Base-by-base conservation (phyloP, 2,888 invertebrate species). In the Calephelis perditalis region DNA sequence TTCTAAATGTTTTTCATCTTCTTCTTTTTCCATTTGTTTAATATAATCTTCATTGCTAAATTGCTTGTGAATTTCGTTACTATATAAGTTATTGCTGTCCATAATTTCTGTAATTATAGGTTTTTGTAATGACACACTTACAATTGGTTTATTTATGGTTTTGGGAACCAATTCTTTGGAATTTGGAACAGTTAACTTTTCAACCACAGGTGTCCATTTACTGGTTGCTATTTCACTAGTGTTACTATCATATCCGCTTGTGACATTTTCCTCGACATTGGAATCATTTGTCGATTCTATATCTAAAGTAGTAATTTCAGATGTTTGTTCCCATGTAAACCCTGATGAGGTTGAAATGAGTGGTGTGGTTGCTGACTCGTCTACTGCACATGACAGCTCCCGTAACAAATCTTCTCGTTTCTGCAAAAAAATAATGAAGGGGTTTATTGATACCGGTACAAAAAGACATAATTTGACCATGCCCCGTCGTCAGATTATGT, bases 371-470 rank as follows among this genome's bases (percentile, higher is more conserved):
- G 75, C 70, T 57, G 91, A 91, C 61, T 90, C 86, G 63, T 89
- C 86, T 63, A 92, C 92, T 10, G 82, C 79, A 72, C 94, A 94
- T 1, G 93, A 92, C 36, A 94, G 79, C 66, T 93, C 91, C 69
- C 84, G 88, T 49, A 93, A 81, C 67, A 94, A 86, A 57, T 93
- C 92, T 72, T 93, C 93, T 1, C 91, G 92, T 83, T 93, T 92
- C 94, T 94, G 82, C 63, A 76, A 82, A 70, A 67, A 56, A 26
- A 15, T 26, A 12, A 26, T 26, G 26, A 26, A 26, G 0, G 3
- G 26, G 26, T 4, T 26, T 26, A 26, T 4, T 15, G 15, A 15
- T 15, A 15, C 3, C 26, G 4, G 26, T 26, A 26, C 26, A 26
- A 26, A 26, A 26, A 26, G 26, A 26, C 3, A 26, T 26, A 26